Evolutionary conservation across 2,797 vertebrate species (phyloP).

Genomic region (Enteromius radiatus): DNA sequence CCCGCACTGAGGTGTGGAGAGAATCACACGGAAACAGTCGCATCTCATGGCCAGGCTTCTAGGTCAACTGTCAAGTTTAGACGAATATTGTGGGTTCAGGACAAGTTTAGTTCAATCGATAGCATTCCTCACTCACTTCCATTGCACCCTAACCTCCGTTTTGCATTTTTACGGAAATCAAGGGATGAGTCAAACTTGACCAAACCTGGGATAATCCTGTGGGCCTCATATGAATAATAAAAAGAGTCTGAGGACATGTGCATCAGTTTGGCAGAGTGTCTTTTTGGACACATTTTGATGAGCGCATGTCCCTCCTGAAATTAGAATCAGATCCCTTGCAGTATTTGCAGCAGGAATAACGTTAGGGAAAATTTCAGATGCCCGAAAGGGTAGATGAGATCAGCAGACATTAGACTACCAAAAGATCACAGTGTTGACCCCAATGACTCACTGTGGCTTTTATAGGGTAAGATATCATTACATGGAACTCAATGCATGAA

Average conservation of each 20-base stretch:
- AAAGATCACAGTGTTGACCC: constrained; percentile 37
- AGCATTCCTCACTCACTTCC: not conserved
- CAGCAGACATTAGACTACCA: constrained; percentile 43
- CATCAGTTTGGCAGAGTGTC: not conserved
- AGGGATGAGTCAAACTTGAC: not conserved
- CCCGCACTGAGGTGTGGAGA: constrained; percentile 44
- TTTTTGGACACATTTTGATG: not conserved
- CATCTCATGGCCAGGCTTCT: constrained; percentile 19
- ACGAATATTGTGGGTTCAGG: constrained; percentile 11
- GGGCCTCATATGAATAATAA: not conserved
- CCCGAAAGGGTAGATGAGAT: constrained; percentile 41
- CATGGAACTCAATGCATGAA: constrained; percentile 24
- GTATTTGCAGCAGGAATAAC: constrained; percentile 11
- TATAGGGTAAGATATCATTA: constrained; percentile 52
- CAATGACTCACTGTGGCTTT: constrained; percentile 46
- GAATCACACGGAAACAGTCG: constrained; percentile 39
- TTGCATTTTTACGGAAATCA: not conserved
- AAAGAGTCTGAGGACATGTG: constrained; percentile 2
- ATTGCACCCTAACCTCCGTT: not conserved
- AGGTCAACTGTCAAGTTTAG: constrained; percentile 33
- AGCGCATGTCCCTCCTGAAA: constrained; percentile 8
- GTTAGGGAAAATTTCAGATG: constrained; percentile 16
- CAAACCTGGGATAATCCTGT: not conserved
- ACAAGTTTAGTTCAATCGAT: not conserved
- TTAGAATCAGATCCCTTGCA: constrained; percentile 14